A percentile compares a stretch with the other conserved stretches of the same genome.
phyloP scores from a whole-genome alignment of 2,888 invertebrate genomes.

The Apamea epomidion region DNA sequence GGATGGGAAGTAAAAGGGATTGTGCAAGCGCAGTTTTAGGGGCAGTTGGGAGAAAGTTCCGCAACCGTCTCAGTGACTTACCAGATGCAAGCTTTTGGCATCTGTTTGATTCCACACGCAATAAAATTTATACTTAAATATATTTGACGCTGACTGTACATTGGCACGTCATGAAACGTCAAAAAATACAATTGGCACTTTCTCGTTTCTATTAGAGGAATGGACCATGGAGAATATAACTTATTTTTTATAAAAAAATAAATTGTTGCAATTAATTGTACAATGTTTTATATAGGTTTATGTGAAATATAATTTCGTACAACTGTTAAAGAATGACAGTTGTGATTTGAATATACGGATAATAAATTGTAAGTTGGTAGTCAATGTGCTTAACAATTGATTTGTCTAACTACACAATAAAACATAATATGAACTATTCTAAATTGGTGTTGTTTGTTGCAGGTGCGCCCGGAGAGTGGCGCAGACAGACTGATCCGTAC shows the following conservation, averaged over 20 bases:
- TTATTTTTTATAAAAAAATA: too few species aligned
- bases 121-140: too few species aligned
- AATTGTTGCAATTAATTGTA: too few species aligned
- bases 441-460: slow-evolving; percentile 21
- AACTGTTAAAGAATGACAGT: too few species aligned
- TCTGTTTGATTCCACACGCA: too few species aligned
- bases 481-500: slow-evolving; percentile 51
- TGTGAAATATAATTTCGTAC: background rate
- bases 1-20: too few species aligned
- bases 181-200: background rate
- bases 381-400: background rate
- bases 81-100: too few species aligned
- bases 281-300: background rate
- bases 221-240: too few species aligned
- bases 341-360: background rate
- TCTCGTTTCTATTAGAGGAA: background rate
- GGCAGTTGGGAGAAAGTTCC: too few species aligned
- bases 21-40: too few species aligned
- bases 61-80: too few species aligned
- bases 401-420: background rate
- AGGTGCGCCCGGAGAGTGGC: slow-evolving; percentile 15
- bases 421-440: too few species aligned
- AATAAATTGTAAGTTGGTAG: background rate
- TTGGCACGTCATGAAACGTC: background rate
- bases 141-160: background rate